Percentiles rank a stretch among this genome's conserved stretches.
These are phyloP conservation scores for Papilio polytes DNA, from an alignment of 1,140 invertebrate species.

Conservation along the genomic window DNA sequence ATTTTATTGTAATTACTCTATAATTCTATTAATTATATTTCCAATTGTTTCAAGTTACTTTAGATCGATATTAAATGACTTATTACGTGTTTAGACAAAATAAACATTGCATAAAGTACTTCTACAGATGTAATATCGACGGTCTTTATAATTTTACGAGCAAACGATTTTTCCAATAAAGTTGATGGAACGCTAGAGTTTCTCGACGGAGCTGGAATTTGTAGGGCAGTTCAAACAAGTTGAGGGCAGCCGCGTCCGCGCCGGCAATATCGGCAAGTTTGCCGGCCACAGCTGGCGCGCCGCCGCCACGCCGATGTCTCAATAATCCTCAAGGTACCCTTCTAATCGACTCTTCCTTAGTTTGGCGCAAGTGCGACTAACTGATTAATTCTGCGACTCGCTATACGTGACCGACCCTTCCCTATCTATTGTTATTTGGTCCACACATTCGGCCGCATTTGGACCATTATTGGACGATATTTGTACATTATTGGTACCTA, in stretches of 20 bases:
- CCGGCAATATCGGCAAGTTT: conserved; percentile 75
- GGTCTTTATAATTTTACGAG: conserved; percentile 31
- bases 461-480: conserved; percentile 74
- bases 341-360: conserved; percentile 80
- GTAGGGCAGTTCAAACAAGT: conserved; percentile 79
- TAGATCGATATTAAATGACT: not conserved
- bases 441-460: conserved; percentile 60
- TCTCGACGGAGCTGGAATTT: conserved; percentile 64
- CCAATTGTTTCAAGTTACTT: not conserved
- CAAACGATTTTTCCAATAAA: conserved; percentile 69
- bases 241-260: conserved; percentile 64
- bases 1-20: not conserved
- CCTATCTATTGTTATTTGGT: conserved; percentile 68
- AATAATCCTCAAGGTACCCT: conserved; percentile 81
- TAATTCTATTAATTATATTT: not conserved
- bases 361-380: conserved; percentile 81
- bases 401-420: conserved; percentile 70
- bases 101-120: not conserved
- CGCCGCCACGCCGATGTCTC: conserved; percentile 76
- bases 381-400: conserved; percentile 79
- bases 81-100: not conserved
- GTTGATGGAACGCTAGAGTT: conserved; percentile 73
- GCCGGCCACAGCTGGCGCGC: conserved; percentile 71
- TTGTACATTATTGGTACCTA: conserved; percentile 68
- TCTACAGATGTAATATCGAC: conserved; percentile 3